A percentile compares a stretch with the other conserved stretches of the same genome.
These are phyloP conservation scores for Melanocharis versteri DNA, from an alignment of 2,113 vertebrate species.

Conservation along the genomic window DNA sequence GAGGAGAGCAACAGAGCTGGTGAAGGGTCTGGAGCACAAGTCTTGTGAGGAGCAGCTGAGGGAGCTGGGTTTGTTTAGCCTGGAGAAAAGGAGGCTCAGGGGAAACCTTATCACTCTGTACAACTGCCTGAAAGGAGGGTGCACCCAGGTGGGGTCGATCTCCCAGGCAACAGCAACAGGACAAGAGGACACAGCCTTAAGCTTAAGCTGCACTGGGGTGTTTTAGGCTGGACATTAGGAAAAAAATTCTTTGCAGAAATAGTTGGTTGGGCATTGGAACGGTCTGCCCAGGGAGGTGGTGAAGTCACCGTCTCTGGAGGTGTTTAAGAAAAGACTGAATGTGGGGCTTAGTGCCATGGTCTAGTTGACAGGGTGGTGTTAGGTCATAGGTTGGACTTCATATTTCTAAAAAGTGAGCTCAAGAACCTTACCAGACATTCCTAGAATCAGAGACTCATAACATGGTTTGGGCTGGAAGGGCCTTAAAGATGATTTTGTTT, in stretches of 20 bases:
- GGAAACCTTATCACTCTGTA: too few species aligned
- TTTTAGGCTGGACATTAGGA: not conserved
- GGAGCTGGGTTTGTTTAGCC: not conserved
- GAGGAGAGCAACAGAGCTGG: not conserved
- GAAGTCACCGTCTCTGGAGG: not conserved
- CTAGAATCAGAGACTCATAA: not conserved
- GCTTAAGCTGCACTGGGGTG: not conserved
- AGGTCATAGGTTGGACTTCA: not conserved
- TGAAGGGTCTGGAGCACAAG: not conserved
- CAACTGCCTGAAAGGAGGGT: not conserved
- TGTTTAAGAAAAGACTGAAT: not conserved
- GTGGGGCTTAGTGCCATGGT: not conserved
- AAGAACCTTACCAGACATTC: not conserved
- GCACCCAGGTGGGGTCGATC: not conserved
- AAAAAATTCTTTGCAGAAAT: not conserved
- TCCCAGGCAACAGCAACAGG: not conserved
- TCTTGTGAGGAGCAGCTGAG: not conserved
- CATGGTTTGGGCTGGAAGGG: not conserved
- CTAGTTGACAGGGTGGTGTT: not conserved
- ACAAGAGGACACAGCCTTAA: not conserved
- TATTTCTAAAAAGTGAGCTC: not conserved
- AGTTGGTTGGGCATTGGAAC: too few species aligned
- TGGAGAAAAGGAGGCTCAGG: not conserved
- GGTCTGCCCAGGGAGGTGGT: not conserved
- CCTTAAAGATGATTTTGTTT: not conserved